Base-by-base conservation (phyloP, 53 echinoderm and acorn worm species). In the Pentamera pediparva region DNA sequence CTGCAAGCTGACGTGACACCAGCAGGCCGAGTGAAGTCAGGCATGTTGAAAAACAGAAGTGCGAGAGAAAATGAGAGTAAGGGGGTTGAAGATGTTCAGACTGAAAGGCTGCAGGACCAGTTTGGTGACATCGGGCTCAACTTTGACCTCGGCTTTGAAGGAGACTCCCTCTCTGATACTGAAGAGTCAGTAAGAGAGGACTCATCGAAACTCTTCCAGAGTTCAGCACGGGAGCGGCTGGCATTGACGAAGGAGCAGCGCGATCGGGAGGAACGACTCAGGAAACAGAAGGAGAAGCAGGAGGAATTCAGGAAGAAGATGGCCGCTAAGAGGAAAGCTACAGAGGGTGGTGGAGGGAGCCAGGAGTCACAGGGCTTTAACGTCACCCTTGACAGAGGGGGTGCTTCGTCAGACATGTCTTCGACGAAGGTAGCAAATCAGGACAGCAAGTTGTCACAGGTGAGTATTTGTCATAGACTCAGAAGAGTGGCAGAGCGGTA, bases 281-380 rank as follows among this genome's bases (percentile, higher is more conserved):
- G 79, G 78, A 84, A 82, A 75, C 96, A 96, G 45, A 82, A 76
- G 31, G 85, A 96, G 70, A 91, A 96, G 45, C 90, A 96, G 73
- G 57, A 65, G 27, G 83, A 87, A 25, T 96, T 96, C 43, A 57
- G 70, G 56, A 58, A 76, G 48, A 85, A 81, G 71, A 85, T 96
- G 96, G 73, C 73, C 0, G 52, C 52, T 22, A 72, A 72, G 32
- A 53, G 52, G 55, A 51, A 53, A 54, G 17, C 17, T 30, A 15
- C 35, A 32, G 32, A n/a, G 8, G 31, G n/a, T 17, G 30, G 3
- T 29, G n/a, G 32, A 22, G 26, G 0, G 20, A 75, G 12, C 24
- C 59, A 37, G 39, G 18, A 59, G 9, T 75, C 75, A 12, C 59
- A 59, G 43, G 75, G 59, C 21, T 59, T 75, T 39, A 60, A 75